phyloP scores from a whole-genome alignment of 2,888 invertebrate genomes.

The Tipula confusa region DNA sequence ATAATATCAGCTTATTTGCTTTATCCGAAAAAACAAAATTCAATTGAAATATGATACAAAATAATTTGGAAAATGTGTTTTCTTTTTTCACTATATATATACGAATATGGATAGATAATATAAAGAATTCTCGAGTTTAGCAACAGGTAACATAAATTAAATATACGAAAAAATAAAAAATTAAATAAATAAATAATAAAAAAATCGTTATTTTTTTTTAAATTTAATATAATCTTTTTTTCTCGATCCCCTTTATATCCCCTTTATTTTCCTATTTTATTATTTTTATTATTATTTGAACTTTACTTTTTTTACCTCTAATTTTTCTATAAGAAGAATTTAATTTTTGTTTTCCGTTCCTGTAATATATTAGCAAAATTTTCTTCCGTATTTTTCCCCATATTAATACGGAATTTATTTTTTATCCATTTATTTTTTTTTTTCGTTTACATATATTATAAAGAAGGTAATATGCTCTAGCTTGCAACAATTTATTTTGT shows the following conservation, averaged over 20 bases:
- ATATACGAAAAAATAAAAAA: neutral
- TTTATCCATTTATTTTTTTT: neutral
- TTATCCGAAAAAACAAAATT: neutral
- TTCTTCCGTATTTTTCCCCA: neutral
- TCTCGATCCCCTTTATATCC: neutral
- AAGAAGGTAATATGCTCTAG: neutral
- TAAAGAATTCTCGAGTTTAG: neutral
- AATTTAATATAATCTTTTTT: slow-evolving; percentile 13
- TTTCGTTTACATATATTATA: neutral
- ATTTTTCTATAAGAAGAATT: neutral
- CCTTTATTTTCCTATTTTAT: neutral
- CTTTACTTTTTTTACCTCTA: neutral
- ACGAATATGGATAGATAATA: neutral
- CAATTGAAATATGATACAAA: neutral
- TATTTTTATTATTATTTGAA: slow-evolving; percentile 7
- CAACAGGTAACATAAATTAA: neutral
- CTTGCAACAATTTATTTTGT: neutral
- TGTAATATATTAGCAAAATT: neutral
- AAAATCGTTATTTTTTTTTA: neutral
- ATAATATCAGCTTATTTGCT: neutral
- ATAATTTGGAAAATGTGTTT: neutral
- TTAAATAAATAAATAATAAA: too few species aligned
- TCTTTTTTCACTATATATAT: neutral
- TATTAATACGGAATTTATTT: neutral
- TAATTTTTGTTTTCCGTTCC: slow-evolving; percentile 20